Base-by-base conservation (phyloP, 2,797 vertebrate genomes). In the Poeciliopsis turneri region DNA sequence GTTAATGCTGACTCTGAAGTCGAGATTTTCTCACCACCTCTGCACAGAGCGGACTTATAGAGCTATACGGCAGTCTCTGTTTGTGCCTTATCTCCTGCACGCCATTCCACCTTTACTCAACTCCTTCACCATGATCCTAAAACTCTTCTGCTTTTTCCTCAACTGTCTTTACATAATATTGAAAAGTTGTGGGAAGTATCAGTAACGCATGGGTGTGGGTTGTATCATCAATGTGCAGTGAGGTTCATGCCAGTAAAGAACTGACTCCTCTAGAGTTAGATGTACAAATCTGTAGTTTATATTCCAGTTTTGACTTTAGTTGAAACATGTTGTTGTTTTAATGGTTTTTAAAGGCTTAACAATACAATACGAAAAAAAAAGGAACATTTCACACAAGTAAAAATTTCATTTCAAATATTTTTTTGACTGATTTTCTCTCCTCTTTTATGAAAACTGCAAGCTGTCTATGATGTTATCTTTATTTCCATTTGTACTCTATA, bases 1-100 rank as follows among this genome's bases (percentile, higher is more conserved):
- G 83, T 87, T 87, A 78, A 87, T 92, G 88, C 73, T 80, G 57
- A 53, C 86, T 80, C 81, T 81, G 66, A 77, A 72, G 84, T 82
- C 76, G 78, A 39, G 43, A 78, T 69, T 77, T 81, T 78, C 84
- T 81, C 66, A 75, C 72, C 78, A 80, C 84, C 75, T 85, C 75
- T 33, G 59, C 77, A 81, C 81, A 72, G 74, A 80, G 76, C 79
- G 77, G 86, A 87, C 90, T 84, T 84, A 72, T 82, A 71, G 75
- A 36, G 76, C 74, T 79, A 5, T 66, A 77, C 5, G 61, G 8
- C 71, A 79, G 4, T 69, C 74, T 76, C 57, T 74, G 30, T 68
- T 72, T 72, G 39, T 12, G 41, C 30, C 61, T 80, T 87, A 84
- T 89, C 80, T 88, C 72, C 64, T 59, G 20, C 59, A 72, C 36